Evolutionary conservation across 2,797 vertebrate species (phyloP).

Genomic region (Bovichtus diacanthus): DNA sequence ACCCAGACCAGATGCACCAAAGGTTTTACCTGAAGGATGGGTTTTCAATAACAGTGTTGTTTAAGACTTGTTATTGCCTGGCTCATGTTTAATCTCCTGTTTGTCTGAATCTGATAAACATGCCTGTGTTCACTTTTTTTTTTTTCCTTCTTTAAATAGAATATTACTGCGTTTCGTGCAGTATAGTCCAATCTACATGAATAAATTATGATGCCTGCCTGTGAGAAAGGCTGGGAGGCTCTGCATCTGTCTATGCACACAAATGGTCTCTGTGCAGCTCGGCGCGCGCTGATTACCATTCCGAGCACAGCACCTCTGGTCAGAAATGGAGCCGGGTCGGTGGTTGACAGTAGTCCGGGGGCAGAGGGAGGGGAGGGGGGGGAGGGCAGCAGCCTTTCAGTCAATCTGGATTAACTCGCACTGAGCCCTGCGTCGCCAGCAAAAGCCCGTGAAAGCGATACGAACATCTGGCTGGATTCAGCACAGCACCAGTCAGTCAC

Average conservation of each 20-base stretch:
- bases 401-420: slow-evolving; percentile 78
- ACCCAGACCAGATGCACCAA: slow-evolving; percentile 13
- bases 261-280: slow-evolving; percentile 81
- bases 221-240: slow-evolving; percentile 76
- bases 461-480: slow-evolving; percentile 84
- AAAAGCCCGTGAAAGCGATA: slow-evolving; percentile 63
- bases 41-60: slow-evolving; percentile 26
- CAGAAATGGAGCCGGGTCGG: slow-evolving; percentile 81
- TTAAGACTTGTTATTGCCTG: background rate
- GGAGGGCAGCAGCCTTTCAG: slow-evolving; percentile 76
- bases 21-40: slow-evolving; percentile 23
- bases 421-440: slow-evolving; percentile 72
- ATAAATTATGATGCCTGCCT: slow-evolving; percentile 82
- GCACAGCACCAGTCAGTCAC: slow-evolving; percentile 68
- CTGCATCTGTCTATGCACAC: slow-evolving; percentile 81
- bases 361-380: slow-evolving; percentile 25
- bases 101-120: slow-evolving; percentile 18
- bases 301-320: slow-evolving; percentile 80
- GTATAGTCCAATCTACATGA: slow-evolving; percentile 76
- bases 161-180: slow-evolving; percentile 61
- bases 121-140: background rate
- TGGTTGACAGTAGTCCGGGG: slow-evolving; percentile 68
- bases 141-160: background rate
- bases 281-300: slow-evolving; percentile 80
- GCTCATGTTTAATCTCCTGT: background rate